These are phyloP conservation scores for Otocyon megalotis DNA, from an alignment of 2,113 vertebrate species.

Conservation along the genomic window DNA sequence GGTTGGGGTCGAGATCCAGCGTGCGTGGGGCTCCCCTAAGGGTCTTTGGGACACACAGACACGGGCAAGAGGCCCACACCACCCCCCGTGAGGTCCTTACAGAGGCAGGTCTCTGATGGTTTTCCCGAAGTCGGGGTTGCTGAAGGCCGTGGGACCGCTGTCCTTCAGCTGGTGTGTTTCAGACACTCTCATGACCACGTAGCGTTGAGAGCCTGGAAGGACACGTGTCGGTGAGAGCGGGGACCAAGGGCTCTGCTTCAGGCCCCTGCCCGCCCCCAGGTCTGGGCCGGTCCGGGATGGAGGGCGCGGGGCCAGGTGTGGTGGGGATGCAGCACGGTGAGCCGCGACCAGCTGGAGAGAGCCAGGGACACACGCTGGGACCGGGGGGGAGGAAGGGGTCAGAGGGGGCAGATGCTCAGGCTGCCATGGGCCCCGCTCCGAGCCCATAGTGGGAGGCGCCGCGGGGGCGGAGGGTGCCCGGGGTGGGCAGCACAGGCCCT, in stretches of 20 bases:
- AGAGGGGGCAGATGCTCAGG: fast-evolving
- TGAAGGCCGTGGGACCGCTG: slow-evolving; percentile 85
- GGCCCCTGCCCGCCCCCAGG: fast-evolving
- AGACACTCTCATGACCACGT: slow-evolving; percentile 90
- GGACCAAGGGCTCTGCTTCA: fast-evolving
- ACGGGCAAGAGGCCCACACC: fast-evolving
- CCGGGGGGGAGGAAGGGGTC: fast-evolving
- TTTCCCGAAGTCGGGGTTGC: slow-evolving; percentile 93
- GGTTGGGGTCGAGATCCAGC: neutral
- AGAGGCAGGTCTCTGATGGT: slow-evolving; percentile 94
- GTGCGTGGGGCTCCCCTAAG: fast-evolving
- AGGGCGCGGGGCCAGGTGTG: fast-evolving
- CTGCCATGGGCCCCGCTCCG: neutral
- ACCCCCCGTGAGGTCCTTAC: slow-evolving; percentile 81
- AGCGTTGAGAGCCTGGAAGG: slow-evolving; percentile 92
- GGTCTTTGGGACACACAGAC: fast-evolving
- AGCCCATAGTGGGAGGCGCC: neutral
- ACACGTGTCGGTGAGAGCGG: neutral
- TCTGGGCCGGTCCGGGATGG: neutral
- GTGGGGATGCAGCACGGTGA: fast-evolving
- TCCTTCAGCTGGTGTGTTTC: slow-evolving; percentile 94
- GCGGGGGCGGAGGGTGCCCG: fast-evolving
- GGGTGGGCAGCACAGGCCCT: neutral
- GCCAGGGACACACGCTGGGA: fast-evolving
- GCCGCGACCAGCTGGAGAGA: neutral